Conservation (phyloP, 2,113 vertebrate species). For the Danionella cerebrum region DNA sequence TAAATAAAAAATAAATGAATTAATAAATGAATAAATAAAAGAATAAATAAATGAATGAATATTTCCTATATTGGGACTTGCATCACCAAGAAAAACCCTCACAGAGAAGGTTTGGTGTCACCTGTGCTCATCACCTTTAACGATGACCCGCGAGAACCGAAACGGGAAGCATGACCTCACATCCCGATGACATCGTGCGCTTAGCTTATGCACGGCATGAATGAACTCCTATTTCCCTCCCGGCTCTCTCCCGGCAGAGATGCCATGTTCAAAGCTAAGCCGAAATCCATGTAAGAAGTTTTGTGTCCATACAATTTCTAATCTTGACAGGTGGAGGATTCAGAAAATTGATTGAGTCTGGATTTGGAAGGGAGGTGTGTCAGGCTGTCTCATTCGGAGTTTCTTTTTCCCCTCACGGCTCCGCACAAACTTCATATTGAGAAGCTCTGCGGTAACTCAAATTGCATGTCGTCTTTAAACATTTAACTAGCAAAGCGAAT, state of each 20-base stretch:
- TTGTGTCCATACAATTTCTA: constrained; percentile 41
- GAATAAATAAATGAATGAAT: too few relatives aligned
- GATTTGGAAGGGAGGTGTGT: constrained; percentile 47
- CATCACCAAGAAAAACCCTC: too few relatives aligned
- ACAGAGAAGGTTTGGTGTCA: too few relatives aligned
- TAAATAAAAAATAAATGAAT: too few relatives aligned
- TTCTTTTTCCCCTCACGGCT: constrained; percentile 49
- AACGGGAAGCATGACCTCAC: too few relatives aligned
- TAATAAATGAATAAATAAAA: too few relatives aligned
- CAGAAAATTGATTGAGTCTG: constrained; percentile 52
- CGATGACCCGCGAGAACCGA: too few relatives aligned
- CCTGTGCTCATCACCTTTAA: too few relatives aligned
- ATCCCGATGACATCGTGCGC: too few relatives aligned
- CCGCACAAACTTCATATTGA: constrained; percentile 70
- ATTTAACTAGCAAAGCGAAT: constrained; percentile 66
- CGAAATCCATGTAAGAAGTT: constrained; percentile 38
- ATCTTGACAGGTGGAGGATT: constrained; percentile 44
- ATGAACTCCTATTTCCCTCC: neutral
- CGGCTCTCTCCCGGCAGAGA: neutral
- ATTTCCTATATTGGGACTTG: too few relatives aligned
- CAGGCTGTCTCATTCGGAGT: constrained; percentile 51
- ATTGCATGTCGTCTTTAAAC: constrained; percentile 68
- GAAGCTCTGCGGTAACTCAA: constrained; percentile 67
- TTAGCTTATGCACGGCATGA: too few relatives aligned
- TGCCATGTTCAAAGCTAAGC: constrained; percentile 29